These are phyloP conservation scores for Sebastes fasciatus DNA, from an alignment of 2,113 vertebrate species.

Conservation along the genomic window DNA sequence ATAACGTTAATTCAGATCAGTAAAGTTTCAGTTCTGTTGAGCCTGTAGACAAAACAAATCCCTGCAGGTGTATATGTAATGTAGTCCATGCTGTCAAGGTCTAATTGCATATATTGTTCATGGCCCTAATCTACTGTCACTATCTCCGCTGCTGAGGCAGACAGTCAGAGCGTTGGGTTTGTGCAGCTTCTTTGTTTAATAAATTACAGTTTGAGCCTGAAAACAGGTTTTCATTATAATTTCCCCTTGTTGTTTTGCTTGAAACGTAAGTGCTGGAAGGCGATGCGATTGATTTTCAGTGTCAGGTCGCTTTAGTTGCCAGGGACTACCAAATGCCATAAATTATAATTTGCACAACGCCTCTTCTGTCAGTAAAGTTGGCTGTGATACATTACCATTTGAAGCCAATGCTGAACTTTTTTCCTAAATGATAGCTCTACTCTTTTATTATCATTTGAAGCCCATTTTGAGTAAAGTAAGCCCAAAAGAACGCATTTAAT, in stretches of 20 bases:
- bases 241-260: slow-evolving; percentile 15
- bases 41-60: not conserved
- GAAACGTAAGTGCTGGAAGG: not conserved
- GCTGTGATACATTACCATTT: not conserved
- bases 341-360: slow-evolving; percentile 11
- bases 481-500: slow-evolving; percentile 7
- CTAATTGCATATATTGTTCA: not conserved
- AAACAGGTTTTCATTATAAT: slow-evolving; percentile 5
- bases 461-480: slow-evolving; percentile 5
- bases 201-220: not conserved
- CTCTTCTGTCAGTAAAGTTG: not conserved
- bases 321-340: not conserved
- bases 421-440: slow-evolving; percentile 10
- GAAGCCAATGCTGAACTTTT: not conserved
- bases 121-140: slow-evolving; percentile 24
- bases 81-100: not conserved
- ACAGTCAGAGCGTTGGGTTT: not conserved
- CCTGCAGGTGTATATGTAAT: not conserved
- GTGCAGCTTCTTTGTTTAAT: not conserved
- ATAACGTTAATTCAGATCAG: not conserved
- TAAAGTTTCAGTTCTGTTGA: not conserved
- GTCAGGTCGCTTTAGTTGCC: slow-evolving; percentile 6
- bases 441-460: slow-evolving; percentile 32
- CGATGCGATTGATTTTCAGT: slow-evolving; percentile 16
- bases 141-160: not conserved